Evolutionary conservation across 1,140 invertebrate species (phyloP), one percentile per base, ranked within the genome.

Genomic region (Parasteatoda tepidariorum): DNA sequence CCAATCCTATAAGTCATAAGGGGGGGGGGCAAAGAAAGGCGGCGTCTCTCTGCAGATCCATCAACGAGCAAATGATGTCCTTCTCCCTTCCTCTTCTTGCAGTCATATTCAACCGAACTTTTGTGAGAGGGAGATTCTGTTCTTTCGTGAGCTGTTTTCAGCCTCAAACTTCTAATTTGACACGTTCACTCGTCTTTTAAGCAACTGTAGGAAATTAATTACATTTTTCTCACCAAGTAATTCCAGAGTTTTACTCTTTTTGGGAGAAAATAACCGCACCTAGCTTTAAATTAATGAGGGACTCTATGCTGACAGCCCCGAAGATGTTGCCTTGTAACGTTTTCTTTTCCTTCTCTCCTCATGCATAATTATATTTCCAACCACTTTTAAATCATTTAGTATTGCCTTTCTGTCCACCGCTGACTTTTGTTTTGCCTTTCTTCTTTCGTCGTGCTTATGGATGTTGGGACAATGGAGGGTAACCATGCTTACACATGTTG

Each of bases 281-380:
- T 68, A 68, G 66, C 66, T 48, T 68, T 68, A 68, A 68, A 68
- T 68, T 68, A 68, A 68, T 68, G 66, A 68, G 66, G n/a, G 24
- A n/a, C 34, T 28, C 22, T 38, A 38, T 68, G 66, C 48, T 68
- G 66, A 68, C 66, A 68, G 66, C 30, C 48, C 26, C n/a, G n/a
- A 11, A 26, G 38, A 26, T 22, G 22, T 68, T 66, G 13, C 28
- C 26, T 15, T 48, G 9, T 48, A 38, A 26, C 15, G 26, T 41
- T n/a, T 68, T 11, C 2, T 9, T 22, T 9, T 22, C 18, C 9
- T 59, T 59, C 24, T n/a, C n/a, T 28, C 28, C n/a, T 15, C 22
- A 22, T 0, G 22, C 26, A 48, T 68, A 68, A 68, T 68, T 68
- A 68, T 41, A 68, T 48, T n/a, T 13, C 66, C 28, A 5, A 22